phyloP scores from a whole-genome alignment of 2,797 vertebrate genomes.

The Enteromius mattozi region DNA sequence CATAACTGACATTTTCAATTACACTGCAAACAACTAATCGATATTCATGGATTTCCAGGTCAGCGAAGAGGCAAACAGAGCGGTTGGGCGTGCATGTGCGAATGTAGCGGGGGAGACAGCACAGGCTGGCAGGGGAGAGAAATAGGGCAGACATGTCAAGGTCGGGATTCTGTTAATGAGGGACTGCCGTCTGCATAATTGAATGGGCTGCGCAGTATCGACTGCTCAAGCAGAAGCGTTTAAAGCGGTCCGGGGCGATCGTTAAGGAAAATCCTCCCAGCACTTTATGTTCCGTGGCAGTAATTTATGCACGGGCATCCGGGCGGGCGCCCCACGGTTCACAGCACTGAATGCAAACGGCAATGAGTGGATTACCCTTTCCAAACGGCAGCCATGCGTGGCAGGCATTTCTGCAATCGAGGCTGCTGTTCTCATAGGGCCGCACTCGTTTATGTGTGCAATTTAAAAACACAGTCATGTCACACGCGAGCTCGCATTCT shows the following conservation, averaged over 20 bases:
- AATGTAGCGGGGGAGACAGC: conserved; percentile 59
- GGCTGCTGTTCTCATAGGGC: conserved; percentile 71
- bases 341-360: conserved; percentile 78
- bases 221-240: conserved; percentile 81
- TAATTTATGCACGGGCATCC: conserved; percentile 83
- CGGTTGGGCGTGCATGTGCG: conserved; percentile 64
- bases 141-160: conserved; percentile 86
- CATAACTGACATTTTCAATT: conserved; percentile 96
- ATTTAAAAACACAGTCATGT: conserved; percentile 51
- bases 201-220: conserved; percentile 82
- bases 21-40: conserved; percentile 93
- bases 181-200: conserved; percentile 81
- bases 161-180: conserved; percentile 89
- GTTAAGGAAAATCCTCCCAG: conserved; percentile 82
- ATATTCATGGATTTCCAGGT: conserved; percentile 92
- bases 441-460: conserved; percentile 74
- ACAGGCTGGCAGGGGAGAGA: conserved; percentile 77
- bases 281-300: conserved; percentile 81
- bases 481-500: conserved; percentile 30
- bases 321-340: conserved; percentile 78
- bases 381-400: conserved; percentile 78
- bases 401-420: conserved; percentile 76
- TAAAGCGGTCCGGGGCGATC: conserved; percentile 79
- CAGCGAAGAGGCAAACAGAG: conserved; percentile 81
- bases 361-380: conserved; percentile 83